Base-by-base conservation (phyloP, 2,888 invertebrate species). In the Temnothorax ravouxi region DNA sequence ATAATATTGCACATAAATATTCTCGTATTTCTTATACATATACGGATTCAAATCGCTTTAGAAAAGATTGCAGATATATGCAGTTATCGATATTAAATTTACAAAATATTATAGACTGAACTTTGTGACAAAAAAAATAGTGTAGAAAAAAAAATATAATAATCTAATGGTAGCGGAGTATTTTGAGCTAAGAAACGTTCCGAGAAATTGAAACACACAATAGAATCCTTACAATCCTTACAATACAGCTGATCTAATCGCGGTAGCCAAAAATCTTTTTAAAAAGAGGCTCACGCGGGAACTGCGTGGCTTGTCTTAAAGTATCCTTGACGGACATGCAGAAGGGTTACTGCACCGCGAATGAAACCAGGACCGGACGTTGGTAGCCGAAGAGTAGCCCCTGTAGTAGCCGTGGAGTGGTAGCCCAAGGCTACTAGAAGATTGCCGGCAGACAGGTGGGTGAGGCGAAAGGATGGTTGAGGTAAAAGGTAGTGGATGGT, bases 341-440 rank as follows among this genome's bases (percentile, higher is more conserved):
- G 76, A 84, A 83, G 87, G 89, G 89, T 90, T 90, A 90, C 86
- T 88, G 88, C 86, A 87, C 88, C 81, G 90, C 84, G 84, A 87
- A 86, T 89, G 89, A 90, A 88, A 91, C 84, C 88, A 89, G 91
- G 90, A 92, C 92, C 92, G 92, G 91, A 91, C 91, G 91, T 93
- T 94, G 93, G 94, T 94, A 93, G 94, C 94, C 91, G 91, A 94
- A 92, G 93, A 93, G 94, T 93, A 94, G 94, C 94, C 93, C 94
- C 94, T 92, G 89, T 94, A 94, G 94, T 94, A 94, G 94, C 94
- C 90, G 91, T 92, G 91, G 93, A 94, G 93, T 93, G 94, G 94
- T 93, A 94, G 94, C 95, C 94, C 93, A 93, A 94, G 95, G 94
- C 95, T 94, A 95, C 95, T 94, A 94, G 95, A 94, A 95, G 95